Percentiles rank a stretch among this genome's conserved stretches.
Conservation (phyloP, 2,797 vertebrate genomes). For the Squalus acanthias region DNA sequence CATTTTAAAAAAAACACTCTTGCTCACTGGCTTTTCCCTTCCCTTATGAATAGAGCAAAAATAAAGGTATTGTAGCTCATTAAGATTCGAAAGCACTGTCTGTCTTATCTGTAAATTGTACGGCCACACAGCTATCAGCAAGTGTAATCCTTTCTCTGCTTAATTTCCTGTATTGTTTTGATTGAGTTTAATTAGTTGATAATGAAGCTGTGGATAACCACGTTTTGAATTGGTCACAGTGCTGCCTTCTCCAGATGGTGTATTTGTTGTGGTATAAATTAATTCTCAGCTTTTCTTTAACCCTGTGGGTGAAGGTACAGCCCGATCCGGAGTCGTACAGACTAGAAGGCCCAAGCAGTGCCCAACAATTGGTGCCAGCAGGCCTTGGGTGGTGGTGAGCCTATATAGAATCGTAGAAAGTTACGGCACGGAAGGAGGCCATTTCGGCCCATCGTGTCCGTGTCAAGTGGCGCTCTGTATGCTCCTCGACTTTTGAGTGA, state of each 20-base stretch:
- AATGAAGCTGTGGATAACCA: background rate
- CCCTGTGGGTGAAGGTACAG: background rate
- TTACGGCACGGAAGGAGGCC: too few relatives aligned
- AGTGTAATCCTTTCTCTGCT: background rate
- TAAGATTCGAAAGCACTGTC: background rate
- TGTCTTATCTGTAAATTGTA: background rate
- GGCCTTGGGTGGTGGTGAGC: background rate
- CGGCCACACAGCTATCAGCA: background rate
- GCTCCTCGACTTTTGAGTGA: too few relatives aligned
- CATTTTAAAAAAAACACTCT: background rate
- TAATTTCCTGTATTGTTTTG: conserved; percentile 28
- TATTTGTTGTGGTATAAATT: background rate
- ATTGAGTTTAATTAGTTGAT: conserved; percentile 13
- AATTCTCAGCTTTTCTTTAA: background rate
- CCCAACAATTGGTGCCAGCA: background rate
- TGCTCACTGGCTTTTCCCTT: background rate
- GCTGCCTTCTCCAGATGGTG: conserved; percentile 1
- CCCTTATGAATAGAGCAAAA: background rate
- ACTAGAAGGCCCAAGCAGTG: background rate
- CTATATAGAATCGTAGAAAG: too few relatives aligned
- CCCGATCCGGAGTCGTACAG: background rate
- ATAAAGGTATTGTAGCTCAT: background rate
- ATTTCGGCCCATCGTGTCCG: too few relatives aligned
- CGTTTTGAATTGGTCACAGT: conserved; percentile 1
- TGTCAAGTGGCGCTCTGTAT: background rate